Evolutionary conservation across 2,113 vertebrate genomes (phyloP), one percentile per base, ranked within the genome.

Genomic region (Pteronura brasiliensis): DNA sequence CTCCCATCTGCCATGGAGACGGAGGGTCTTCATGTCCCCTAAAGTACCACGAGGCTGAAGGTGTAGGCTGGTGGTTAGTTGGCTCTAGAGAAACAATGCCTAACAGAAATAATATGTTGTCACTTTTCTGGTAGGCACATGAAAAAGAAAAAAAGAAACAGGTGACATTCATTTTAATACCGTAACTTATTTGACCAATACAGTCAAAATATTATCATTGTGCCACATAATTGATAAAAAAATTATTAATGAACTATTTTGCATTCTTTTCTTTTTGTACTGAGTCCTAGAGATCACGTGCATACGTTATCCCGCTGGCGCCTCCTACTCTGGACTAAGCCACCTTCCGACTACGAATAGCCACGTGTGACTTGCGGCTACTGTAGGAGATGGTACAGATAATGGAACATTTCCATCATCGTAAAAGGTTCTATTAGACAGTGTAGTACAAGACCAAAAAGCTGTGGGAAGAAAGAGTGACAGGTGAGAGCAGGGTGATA

Each of bases 171-270:
- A 80, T 67, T 72, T 93, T 86, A 79, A 96, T 80, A 44, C 6
- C 93, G 14, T 49, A 63, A 71, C 76, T 88, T 76, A 88, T 93
- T 85, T 90, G 74, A 72, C 36, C 23, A 79, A 27, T 57, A 59
- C 67, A 93, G 93, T 71, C 55, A 55, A 96, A 97, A 88, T 84
- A 94, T 42, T 87, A 77, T 95, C 72, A 74, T 88, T 97, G 94
- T 17, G 87, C 13, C n/a, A 42, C 42, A 6, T 55, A 63, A 96
- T 65, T 59, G 47, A 63, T 86, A 82, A 29, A 71, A 81, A 91
- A 67, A 88, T 81, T 85, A 61, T 52, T 42, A 88, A 63, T 31
- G 49, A 76, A 29, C 15, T 71, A 55, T 44, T 93, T 39, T 88
- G 34, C 34, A 74, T 83, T 65, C 44, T 76, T 79, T 79, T 31